A percentile compares a stretch with the other conserved stretches of the same genome.
Evolutionary conservation across 2,797 vertebrate species (phyloP).

Genomic region (Lithobates pipiens): DNA sequence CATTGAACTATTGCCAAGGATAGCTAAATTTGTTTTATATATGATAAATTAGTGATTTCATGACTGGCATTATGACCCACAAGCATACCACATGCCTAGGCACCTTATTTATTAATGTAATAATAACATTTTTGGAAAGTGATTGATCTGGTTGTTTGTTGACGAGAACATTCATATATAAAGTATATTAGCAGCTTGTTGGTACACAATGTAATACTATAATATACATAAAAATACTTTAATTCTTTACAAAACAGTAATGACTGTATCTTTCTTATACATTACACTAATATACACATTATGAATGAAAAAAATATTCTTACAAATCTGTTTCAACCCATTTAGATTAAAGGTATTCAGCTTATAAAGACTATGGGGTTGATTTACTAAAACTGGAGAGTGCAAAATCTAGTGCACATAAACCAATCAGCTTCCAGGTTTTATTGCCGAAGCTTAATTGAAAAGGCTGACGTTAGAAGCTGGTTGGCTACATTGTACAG

Average conservation of each 20-base stretch:
- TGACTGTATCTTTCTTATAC: background rate
- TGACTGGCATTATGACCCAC: conserved; percentile 6
- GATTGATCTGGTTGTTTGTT: background rate
- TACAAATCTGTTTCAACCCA: no score
- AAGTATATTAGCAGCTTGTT: background rate
- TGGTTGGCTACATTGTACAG: no score
- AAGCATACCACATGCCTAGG: background rate
- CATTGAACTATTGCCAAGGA: background rate
- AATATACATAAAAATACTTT: background rate
- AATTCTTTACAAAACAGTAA: background rate
- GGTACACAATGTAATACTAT: background rate
- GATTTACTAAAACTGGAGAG: no score
- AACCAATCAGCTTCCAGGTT: no score
- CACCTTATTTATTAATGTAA: conserved; percentile 25
- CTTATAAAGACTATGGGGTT: no score
- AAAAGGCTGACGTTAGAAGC: no score
- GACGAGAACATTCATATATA: background rate
- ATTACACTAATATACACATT: background rate
- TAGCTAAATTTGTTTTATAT: conserved; percentile 1
- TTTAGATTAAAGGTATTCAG: no score
- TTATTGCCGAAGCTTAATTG: no score
- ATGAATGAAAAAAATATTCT: no score
- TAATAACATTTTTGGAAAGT: conserved; percentile 24
- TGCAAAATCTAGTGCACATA: no score
- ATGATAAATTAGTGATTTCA: conserved; percentile 24